Conservation (phyloP, 2,113 vertebrate species). For the Gnathonemus echidnorhynchus region DNA sequence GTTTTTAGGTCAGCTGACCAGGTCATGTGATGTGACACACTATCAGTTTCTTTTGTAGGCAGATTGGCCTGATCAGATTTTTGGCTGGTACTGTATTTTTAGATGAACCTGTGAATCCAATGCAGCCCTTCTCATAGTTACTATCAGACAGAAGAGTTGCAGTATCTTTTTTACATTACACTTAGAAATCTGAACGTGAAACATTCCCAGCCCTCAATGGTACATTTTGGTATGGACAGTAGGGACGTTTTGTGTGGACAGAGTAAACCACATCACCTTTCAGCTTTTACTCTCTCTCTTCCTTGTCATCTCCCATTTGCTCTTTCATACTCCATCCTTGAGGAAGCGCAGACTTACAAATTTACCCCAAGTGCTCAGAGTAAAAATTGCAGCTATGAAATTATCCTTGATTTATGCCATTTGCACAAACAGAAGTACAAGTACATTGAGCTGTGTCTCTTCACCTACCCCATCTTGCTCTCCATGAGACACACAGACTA, state of each 20-base stretch:
- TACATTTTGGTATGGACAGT: background rate
- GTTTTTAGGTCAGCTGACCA: background rate
- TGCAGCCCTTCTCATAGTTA: background rate
- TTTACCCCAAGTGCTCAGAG: background rate
- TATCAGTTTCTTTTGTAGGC: background rate
- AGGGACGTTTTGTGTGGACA: background rate
- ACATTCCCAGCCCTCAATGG: background rate
- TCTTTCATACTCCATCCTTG: background rate
- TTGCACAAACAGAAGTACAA: no score
- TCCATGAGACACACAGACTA: no score
- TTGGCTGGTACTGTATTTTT: background rate
- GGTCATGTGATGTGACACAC: background rate
- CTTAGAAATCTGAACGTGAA: background rate
- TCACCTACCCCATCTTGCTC: no score
- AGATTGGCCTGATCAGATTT: background rate
- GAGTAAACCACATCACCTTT: background rate
- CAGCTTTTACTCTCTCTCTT: background rate
- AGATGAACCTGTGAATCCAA: background rate
- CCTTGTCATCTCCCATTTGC: background rate
- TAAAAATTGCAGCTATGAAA: background rate
- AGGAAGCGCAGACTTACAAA: background rate
- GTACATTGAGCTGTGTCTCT: no score
- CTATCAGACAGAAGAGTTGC: background rate
- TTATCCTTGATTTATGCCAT: background rate
- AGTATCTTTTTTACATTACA: background rate